Evolutionary conservation across 2,113 vertebrate genomes (phyloP).

Genomic region (Corythornis cristatus): DNA sequence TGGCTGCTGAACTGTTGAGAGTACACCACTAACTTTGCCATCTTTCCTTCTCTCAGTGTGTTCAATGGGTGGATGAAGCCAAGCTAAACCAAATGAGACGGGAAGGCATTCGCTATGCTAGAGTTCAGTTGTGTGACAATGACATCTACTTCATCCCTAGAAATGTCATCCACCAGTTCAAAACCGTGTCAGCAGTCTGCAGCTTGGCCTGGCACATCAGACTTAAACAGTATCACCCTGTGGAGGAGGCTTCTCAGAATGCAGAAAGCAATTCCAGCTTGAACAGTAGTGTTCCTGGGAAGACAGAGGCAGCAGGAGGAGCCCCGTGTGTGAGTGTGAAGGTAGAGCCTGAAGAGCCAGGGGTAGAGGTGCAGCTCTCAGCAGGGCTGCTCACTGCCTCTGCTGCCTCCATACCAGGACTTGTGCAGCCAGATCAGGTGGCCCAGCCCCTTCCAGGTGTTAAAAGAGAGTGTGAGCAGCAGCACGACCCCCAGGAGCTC

Average conservation of each 20-base stretch:
- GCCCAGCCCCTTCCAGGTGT: slow-evolving; percentile 72
- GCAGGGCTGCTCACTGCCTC: slow-evolving; percentile 65
- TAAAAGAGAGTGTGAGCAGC: slow-evolving; percentile 79
- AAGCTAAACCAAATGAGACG: slow-evolving; percentile 98
- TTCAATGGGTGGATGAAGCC: slow-evolving; percentile 98
- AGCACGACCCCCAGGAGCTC: slow-evolving; percentile 74
- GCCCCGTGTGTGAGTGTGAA: slow-evolving; percentile 74
- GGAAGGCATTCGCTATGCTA: slow-evolving; percentile 94
- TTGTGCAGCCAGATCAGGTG: slow-evolving; percentile 72
- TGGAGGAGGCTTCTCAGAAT: slow-evolving; percentile 72
- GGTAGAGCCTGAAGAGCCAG: slow-evolving; percentile 76
- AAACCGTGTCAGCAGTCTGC: slow-evolving; percentile 97
- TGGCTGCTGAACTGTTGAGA: neutral
- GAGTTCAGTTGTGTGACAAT: slow-evolving; percentile 92
- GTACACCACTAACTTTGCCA: slow-evolving; percentile 28
- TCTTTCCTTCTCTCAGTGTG: slow-evolving; percentile 83
- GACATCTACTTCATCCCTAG: slow-evolving; percentile 99
- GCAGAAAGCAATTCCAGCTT: slow-evolving; percentile 64
- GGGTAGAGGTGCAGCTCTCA: slow-evolving; percentile 77
- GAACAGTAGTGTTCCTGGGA: slow-evolving; percentile 70
- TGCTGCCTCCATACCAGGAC: slow-evolving; percentile 71
- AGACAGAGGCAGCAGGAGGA: slow-evolving; percentile 75
- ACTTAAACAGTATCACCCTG: slow-evolving; percentile 89
- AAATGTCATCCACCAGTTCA: slow-evolving; percentile 99
- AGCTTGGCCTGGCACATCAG: slow-evolving; percentile 98